These are phyloP conservation scores for Cerastoderma edule DNA, from an alignment of 2,888 invertebrate species.

Conservation along the genomic window DNA sequence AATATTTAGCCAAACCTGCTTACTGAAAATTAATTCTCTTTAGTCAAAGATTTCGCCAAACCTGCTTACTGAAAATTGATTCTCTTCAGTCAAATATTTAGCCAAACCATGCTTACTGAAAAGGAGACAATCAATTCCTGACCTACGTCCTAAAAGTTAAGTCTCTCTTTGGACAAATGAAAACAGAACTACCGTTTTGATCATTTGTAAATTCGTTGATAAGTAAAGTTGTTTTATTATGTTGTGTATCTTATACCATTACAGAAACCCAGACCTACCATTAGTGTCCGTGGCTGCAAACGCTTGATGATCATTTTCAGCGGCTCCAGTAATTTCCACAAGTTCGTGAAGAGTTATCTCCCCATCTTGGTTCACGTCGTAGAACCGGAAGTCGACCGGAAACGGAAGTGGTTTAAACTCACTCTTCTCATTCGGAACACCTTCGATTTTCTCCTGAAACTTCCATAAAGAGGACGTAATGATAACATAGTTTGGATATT, in stretches of 20 bases:
- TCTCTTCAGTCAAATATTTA: neutral
- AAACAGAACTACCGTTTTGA: neutral
- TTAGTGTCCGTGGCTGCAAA: slow-evolving; percentile 43
- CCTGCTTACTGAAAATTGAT: too few species aligned
- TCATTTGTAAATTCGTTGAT: too few species aligned
- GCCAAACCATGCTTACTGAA: neutral
- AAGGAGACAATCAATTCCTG: neutral
- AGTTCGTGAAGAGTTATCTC: slow-evolving; percentile 33
- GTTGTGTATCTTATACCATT: too few species aligned
- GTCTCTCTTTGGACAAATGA: neutral
- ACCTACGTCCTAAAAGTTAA: neutral
- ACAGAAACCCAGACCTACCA: slow-evolving; percentile 15
- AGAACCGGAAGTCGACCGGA: slow-evolving; percentile 37
- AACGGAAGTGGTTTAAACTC: slow-evolving; percentile 40
- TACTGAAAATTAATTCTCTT: too few species aligned
- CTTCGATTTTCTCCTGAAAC: too few species aligned
- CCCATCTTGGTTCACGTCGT: slow-evolving; percentile 37
- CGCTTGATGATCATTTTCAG: slow-evolving; percentile 36
- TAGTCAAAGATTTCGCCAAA: too few species aligned
- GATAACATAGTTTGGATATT: too few species aligned
- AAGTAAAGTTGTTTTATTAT: too few species aligned
- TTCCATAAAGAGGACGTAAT: too few species aligned
- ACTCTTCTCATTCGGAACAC: too few species aligned
- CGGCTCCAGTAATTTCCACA: slow-evolving; percentile 30
- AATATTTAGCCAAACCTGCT: too few species aligned